These are phyloP conservation scores for Microctonus brassicae DNA, from an alignment of 2,888 invertebrate genomes.

Conservation along the genomic window DNA sequence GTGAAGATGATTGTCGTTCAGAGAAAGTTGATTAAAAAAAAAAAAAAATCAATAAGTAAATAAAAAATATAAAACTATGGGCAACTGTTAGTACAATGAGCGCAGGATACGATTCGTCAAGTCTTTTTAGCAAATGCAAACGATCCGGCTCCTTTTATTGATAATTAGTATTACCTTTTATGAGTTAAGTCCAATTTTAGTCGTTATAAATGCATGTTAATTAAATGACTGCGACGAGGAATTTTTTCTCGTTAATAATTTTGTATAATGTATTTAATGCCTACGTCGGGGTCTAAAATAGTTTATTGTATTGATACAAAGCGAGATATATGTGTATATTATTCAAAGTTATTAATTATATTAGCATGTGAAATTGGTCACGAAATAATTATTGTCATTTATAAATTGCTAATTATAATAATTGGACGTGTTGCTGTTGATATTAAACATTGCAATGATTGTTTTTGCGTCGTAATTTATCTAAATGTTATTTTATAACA, in stretches of 20 bases:
- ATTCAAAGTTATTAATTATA: background rate
- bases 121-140: constrained; percentile 43
- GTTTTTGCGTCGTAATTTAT: constrained; percentile 26
- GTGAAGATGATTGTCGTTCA: constrained; percentile 23
- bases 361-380: background rate
- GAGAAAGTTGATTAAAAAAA: constrained; percentile 21
- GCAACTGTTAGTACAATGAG: constrained; percentile 58
- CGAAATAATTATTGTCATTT: constrained; percentile 1
- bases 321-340: constrained; percentile 8
- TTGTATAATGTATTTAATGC: constrained; percentile 43
- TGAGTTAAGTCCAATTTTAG: constrained; percentile 44
- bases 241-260: constrained; percentile 40
- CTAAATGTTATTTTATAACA: constrained; percentile 21
- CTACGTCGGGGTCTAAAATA: constrained; percentile 43
- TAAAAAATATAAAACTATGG: constrained; percentile 15
- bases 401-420: constrained; percentile 13
- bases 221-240: constrained; percentile 41
- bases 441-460: constrained; percentile 5
- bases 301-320: constrained; percentile 23
- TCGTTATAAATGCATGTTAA: constrained; percentile 45
- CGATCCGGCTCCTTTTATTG: constrained; percentile 52
- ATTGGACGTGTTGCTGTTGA: constrained; percentile 11
- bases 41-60: constrained; percentile 8
- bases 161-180: constrained; percentile 47
- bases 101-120: constrained; percentile 51